Evolutionary conservation across 2,797 vertebrate species (phyloP).

Genomic region (Ceryle rudis): DNA sequence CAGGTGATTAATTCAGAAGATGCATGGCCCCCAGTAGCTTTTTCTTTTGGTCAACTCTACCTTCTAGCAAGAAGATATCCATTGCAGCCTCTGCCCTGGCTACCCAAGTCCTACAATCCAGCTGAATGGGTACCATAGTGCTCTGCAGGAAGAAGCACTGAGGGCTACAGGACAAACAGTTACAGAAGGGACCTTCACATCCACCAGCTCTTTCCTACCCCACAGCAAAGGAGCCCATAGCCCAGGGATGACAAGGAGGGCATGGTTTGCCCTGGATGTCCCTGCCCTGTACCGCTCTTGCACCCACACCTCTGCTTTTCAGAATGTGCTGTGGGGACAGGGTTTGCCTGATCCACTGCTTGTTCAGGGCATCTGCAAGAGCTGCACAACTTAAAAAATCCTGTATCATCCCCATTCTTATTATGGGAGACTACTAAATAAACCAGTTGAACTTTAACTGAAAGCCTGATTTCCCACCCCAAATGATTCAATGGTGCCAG

Average conservation of each 20-base stretch:
- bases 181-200: not conserved
- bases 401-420: not conserved
- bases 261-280: not conserved
- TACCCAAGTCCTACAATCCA: not conserved
- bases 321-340: not conserved
- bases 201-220: not conserved
- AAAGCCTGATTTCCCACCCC: not conserved
- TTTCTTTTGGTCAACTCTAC: not conserved
- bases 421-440: not conserved
- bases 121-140: fast-evolving
- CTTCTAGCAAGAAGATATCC: not conserved
- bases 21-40: not conserved
- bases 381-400: not conserved
- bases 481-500: not conserved
- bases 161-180: not conserved
- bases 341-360: not conserved
- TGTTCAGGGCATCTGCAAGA: not conserved
- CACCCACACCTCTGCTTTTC: not conserved
- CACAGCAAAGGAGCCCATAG: not conserved
- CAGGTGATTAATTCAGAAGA: not conserved
- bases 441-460: not conserved
- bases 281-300: not conserved
- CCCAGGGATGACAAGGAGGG: not conserved
- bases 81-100: not conserved
- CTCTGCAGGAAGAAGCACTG: not conserved